Conservation (phyloP, 37 sponge, comb jelly and placozoan genomes). For the Diacarnus erythraeanus region DNA sequence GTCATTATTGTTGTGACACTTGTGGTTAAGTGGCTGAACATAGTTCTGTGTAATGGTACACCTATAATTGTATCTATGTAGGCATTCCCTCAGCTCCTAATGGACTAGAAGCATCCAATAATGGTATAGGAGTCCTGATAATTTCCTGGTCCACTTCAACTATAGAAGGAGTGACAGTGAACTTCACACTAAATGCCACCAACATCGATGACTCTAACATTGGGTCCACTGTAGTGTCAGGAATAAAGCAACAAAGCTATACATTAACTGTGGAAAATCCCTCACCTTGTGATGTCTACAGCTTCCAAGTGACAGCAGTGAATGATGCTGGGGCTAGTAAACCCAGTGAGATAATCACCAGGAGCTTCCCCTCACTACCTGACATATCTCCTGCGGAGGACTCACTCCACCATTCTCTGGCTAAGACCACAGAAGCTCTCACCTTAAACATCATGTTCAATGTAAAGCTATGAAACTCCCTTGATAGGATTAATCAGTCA, state of each 20-base stretch:
- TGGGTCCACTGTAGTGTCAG: not conserved
- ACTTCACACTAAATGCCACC: constrained; percentile 5
- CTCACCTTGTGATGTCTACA: not conserved
- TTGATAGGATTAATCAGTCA: not conserved
- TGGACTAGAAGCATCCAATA: not conserved
- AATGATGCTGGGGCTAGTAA: not conserved
- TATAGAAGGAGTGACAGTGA: not conserved
- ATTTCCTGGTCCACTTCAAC: not conserved
- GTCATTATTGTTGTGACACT: no score
- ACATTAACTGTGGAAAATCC: not conserved
- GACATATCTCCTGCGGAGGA: not conserved
- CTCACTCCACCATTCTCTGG: not conserved
- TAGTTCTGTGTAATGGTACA: no score
- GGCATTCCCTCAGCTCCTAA: not conserved
- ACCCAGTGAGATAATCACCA: constrained; percentile 4
- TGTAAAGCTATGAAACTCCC: not conserved
- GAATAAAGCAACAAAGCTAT: not conserved
- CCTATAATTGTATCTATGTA: no score
- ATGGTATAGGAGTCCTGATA: not conserved
- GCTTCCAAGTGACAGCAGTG: not conserved
- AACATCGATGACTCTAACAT: not conserved
- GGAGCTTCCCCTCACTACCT: not conserved
- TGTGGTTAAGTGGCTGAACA: no score
- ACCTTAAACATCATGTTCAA: not conserved
- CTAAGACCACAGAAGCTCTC: not conserved